Evolutionary conservation across 30 jellyfish, hydroid and myxozoan species (phyloP).

Genomic region (Chrysaora quinquecirrha): DNA sequence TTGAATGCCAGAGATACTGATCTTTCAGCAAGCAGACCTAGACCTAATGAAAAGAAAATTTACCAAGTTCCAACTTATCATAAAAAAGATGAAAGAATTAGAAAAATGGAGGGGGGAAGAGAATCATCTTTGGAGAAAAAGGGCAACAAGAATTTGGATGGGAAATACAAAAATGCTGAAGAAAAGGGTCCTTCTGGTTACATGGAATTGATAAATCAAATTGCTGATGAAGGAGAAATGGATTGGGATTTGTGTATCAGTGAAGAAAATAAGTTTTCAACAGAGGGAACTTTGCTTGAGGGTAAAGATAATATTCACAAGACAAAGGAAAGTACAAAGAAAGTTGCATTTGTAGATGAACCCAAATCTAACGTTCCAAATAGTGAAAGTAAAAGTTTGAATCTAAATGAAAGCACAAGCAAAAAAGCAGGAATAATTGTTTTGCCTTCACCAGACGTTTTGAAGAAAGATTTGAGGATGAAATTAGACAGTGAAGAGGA

Average conservation of each 20-base stretch:
- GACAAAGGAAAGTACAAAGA: background rate
- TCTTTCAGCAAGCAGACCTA: background rate
- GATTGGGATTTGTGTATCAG: background rate
- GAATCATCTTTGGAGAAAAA: no score
- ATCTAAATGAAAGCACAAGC: background rate
- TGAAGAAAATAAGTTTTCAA: background rate
- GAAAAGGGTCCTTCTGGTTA: background rate
- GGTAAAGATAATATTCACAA: background rate
- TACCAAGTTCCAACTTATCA: background rate
- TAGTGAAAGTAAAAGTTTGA: background rate
- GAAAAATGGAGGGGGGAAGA: background rate
- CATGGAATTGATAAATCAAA: background rate
- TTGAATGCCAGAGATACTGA: no score
- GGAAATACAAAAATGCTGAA: no score
- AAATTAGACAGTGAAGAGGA: background rate
- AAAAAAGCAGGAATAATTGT: slow-evolving; percentile 59
- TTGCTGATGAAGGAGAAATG: background rate
- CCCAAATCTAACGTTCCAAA: background rate
- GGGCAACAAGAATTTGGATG: background rate
- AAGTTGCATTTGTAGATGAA: background rate
- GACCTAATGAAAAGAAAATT: background rate
- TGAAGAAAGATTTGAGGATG: background rate
- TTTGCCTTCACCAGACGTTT: slow-evolving; percentile 45
- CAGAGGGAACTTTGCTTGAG: background rate
- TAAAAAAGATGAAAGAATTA: background rate